A percentile compares a stretch with the other conserved stretches of the same genome.
Evolutionary conservation across 2,888 invertebrate species (phyloP).

Genomic region (Schizaphis graminum): DNA sequence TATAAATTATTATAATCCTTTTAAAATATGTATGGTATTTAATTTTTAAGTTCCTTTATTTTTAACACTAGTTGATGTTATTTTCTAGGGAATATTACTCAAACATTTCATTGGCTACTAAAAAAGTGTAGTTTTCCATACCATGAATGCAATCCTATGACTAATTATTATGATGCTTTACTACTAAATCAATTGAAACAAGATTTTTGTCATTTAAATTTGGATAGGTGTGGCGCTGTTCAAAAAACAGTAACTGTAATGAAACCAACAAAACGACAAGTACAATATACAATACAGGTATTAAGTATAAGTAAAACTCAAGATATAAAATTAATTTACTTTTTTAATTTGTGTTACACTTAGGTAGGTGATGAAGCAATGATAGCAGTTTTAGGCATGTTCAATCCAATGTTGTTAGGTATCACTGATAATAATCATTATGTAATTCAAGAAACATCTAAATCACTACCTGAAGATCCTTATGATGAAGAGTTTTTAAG

Average conservation of each 20-base stretch:
- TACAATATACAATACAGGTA: conserved; percentile 81
- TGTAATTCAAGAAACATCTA: conserved; percentile 79
- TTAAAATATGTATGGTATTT: background rate
- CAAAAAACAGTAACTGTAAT: conserved; percentile 84
- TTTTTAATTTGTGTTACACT: background rate
- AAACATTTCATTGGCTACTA: conserved; percentile 88
- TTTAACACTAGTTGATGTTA: background rate
- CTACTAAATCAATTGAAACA: conserved; percentile 88
- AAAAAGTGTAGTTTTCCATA: conserved; percentile 93
- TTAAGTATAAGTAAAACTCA: background rate
- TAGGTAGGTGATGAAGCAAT: conserved; percentile 93
- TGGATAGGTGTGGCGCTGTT: conserved; percentile 90
- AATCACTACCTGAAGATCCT: conserved; percentile 91
- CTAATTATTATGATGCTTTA: conserved; percentile 81
- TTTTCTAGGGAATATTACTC: conserved; percentile 81
- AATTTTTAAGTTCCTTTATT: background rate
- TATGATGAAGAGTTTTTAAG: conserved; percentile 92
- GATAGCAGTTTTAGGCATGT: conserved; percentile 89
- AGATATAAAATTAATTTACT: background rate
- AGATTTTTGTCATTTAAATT: conserved; percentile 90
- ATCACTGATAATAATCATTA: conserved; percentile 84
- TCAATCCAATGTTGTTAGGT: conserved; percentile 89
- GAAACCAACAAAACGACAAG: conserved; percentile 78
- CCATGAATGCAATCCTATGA: conserved; percentile 81
- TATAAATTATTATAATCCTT: background rate